These are phyloP conservation scores for Gadopsis bispinosus DNA, from an alignment of 2,797 vertebrate species.

Conservation along the genomic window DNA sequence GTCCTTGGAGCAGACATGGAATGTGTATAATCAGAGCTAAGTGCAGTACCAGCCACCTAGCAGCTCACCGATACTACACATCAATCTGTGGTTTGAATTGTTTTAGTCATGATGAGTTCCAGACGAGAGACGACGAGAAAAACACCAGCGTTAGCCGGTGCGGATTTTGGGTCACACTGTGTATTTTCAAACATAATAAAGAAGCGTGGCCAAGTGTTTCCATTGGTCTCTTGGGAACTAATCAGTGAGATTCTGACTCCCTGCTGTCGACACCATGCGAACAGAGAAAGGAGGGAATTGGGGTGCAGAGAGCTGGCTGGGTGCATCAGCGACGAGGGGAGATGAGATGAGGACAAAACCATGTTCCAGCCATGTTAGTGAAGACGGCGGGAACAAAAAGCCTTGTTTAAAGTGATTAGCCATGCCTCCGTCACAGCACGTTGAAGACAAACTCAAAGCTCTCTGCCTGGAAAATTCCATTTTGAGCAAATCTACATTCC, in stretches of 20 bases:
- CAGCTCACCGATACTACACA: constrained; percentile 31
- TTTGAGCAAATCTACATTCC: constrained; percentile 57
- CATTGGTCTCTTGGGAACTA: constrained; percentile 57
- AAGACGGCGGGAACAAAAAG: constrained; percentile 70
- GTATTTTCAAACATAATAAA: constrained; percentile 57
- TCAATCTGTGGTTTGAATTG: constrained; percentile 25
- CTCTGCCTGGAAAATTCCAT: constrained; percentile 51
- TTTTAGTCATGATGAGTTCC: constrained; percentile 35
- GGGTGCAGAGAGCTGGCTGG: constrained; percentile 37
- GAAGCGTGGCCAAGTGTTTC: constrained; percentile 33
- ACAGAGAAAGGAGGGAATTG: constrained; percentile 24
- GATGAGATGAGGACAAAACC: constrained; percentile 49
- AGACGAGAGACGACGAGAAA: constrained; percentile 29
- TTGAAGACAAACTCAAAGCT: constrained; percentile 66
- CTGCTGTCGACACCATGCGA: constrained; percentile 44
- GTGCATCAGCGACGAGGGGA: constrained; percentile 11
- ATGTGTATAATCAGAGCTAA: constrained; percentile 32
- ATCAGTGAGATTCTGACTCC: constrained; percentile 65
- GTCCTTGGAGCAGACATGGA: constrained; percentile 26
- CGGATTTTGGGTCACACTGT: constrained; percentile 45
- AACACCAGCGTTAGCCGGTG: constrained; percentile 4
- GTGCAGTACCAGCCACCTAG: constrained; percentile 6
- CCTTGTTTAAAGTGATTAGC: constrained; percentile 74
- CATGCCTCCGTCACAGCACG: constrained; percentile 68
- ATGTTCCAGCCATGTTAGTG: constrained; percentile 58